Evolutionary conservation across 2,888 invertebrate genomes (phyloP).

Genomic region (Drosophila demipolita): DNA sequence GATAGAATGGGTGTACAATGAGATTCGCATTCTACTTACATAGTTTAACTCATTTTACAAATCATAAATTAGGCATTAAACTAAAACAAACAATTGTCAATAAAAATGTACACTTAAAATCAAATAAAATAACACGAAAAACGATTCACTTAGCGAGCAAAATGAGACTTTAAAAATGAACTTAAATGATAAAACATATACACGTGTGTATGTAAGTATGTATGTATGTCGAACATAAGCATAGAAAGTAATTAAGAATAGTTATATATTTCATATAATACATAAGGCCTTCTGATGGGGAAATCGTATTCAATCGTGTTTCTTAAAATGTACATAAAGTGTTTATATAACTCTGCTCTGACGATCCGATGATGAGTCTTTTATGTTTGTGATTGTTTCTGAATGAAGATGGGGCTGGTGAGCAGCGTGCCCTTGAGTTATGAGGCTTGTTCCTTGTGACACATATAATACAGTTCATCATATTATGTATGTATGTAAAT

Average conservation of each 20-base stretch:
- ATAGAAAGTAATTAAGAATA: slow-evolving; percentile 60
- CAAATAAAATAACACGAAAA: slow-evolving; percentile 43
- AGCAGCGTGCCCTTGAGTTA: slow-evolving; percentile 28
- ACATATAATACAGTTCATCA: slow-evolving; percentile 68
- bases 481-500: slow-evolving; percentile 25
- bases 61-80: slow-evolving; percentile 63
- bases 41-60: slow-evolving; percentile 55
- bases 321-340: slow-evolving; percentile 47
- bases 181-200: slow-evolving; percentile 56
- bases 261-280: slow-evolving; percentile 71
- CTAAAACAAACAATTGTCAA: slow-evolving; percentile 65
- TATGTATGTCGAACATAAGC: slow-evolving; percentile 57
- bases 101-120: slow-evolving; percentile 73
- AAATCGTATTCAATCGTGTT: slow-evolving; percentile 37
- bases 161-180: slow-evolving; percentile 36
- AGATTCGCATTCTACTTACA: slow-evolving; percentile 72
- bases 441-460: slow-evolving; percentile 62
- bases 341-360: slow-evolving; percentile 20
- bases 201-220: slow-evolving; percentile 1
- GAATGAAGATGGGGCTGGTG: slow-evolving; percentile 25
- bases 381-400: slow-evolving; percentile 20
- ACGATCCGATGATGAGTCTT: slow-evolving; percentile 25
- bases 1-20: slow-evolving; percentile 56
- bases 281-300: slow-evolving; percentile 70
- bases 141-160: slow-evolving; percentile 67